phyloP scores from a whole-genome alignment of 2,888 invertebrate species.

The Drosophila peninsularis region DNA sequence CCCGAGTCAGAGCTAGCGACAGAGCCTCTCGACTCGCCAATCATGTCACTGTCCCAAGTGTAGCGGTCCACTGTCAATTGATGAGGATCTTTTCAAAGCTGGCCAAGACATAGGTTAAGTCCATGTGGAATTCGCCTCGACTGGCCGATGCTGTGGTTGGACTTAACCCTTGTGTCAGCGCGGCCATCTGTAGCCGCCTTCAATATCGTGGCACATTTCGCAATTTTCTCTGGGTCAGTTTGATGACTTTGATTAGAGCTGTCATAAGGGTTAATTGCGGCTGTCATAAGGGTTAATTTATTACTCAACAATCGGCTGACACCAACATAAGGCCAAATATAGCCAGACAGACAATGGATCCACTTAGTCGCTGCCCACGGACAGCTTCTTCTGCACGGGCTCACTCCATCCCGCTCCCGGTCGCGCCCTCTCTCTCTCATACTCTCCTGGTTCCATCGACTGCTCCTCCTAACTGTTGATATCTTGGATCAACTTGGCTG shows the following conservation, averaged over 20 bases:
- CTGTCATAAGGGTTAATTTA: slow-evolving; percentile 58
- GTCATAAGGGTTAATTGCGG: slow-evolving; percentile 56
- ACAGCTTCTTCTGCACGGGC: neutral
- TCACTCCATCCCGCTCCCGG: neutral
- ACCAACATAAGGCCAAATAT: slow-evolving; percentile 8
- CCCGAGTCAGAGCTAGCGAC: neutral
- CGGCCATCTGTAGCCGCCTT: neutral
- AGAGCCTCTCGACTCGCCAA: slow-evolving; percentile 41
- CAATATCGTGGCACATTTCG: slow-evolving; percentile 1
- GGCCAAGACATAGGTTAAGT: slow-evolving; percentile 32
- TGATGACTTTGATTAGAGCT: slow-evolving; percentile 12
- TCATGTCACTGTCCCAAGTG: slow-evolving; percentile 71
- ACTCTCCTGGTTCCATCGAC: too few relatives aligned
- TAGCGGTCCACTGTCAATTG: slow-evolving; percentile 74
- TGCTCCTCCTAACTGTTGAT: slow-evolving; percentile 18
- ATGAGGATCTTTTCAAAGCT: slow-evolving; percentile 29
- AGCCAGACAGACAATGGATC: slow-evolving; percentile 38
- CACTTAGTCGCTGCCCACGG: slow-evolving; percentile 33
- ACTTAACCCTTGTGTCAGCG: slow-evolving; percentile 5
- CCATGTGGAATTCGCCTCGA: slow-evolving; percentile 33
- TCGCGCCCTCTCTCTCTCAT: neutral
- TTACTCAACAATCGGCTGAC: slow-evolving; percentile 26
- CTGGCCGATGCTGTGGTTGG: neutral
- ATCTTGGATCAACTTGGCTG: slow-evolving; percentile 54
- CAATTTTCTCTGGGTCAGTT: slow-evolving; percentile 4